Conservation (phyloP, 2,113 vertebrate genomes). For the Sorex fumeus region DNA sequence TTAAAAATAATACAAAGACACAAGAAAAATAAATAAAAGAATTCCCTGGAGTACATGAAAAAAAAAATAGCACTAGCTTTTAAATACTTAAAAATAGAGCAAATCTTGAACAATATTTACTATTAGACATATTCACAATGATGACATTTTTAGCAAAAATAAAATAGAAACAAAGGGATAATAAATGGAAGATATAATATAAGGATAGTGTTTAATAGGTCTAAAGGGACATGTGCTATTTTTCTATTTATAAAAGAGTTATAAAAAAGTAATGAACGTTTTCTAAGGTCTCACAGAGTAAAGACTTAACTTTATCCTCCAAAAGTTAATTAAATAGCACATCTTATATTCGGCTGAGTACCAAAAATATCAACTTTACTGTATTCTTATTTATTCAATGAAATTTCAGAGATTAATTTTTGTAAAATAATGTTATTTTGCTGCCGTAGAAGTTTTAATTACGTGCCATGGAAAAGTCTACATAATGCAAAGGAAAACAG, state of each 20-base stretch:
- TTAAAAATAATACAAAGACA: slow-evolving; percentile 48
- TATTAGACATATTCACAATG: slow-evolving; percentile 11
- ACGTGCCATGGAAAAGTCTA: neutral
- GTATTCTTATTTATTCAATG: slow-evolving; percentile 17
- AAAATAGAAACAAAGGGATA: slow-evolving; percentile 25
- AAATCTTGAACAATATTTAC: slow-evolving; percentile 54
- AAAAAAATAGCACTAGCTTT: neutral
- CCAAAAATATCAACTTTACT: slow-evolving; percentile 3
- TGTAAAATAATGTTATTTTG: neutral
- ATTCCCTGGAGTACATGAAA: neutral
- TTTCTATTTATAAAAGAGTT: neutral
- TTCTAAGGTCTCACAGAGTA: neutral
- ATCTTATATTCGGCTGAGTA: neutral
- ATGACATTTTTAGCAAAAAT: slow-evolving; percentile 34
- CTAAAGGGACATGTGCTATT: neutral
- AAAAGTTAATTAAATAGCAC: neutral
- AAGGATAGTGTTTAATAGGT: neutral
- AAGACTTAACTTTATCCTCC: slow-evolving; percentile 6
- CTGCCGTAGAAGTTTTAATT: neutral
- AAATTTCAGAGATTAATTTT: slow-evolving; percentile 35
- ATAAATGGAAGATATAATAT: neutral
- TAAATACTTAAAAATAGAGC: slow-evolving; percentile 15
- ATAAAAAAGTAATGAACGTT: no score
- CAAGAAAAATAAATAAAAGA: slow-evolving; percentile 31
- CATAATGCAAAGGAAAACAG: neutral